These are phyloP conservation scores for Amaurobius ferox DNA, from an alignment of 2,888 invertebrate species.

Conservation along the genomic window DNA sequence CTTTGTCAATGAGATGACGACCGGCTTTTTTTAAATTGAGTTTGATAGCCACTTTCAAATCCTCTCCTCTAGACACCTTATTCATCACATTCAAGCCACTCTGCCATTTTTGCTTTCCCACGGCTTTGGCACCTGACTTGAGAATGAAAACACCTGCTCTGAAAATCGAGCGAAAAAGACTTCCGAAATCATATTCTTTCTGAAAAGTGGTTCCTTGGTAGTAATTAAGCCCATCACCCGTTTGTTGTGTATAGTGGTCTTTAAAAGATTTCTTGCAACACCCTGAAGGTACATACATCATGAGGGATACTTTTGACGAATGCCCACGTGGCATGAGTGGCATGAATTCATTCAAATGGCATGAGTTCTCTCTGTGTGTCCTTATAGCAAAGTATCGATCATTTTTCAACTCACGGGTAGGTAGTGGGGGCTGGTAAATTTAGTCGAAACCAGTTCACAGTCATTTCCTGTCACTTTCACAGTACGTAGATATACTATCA, in stretches of 20 bases:
- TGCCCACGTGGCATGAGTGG: not conserved
- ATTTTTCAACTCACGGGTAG: too few relatives aligned
- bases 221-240: slow-evolving; percentile 19
- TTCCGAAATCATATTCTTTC: slow-evolving; percentile 29
- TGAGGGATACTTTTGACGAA: slow-evolving; percentile 9
- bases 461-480: slow-evolving; percentile 69
- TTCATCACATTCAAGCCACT: not conserved
- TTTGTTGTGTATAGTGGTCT: slow-evolving; percentile 14
- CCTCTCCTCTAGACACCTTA: not conserved
- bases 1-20: not conserved
- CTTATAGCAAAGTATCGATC: slow-evolving; percentile 28
- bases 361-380: not conserved
- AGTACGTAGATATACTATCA: too few relatives aligned
- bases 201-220: slow-evolving; percentile 30
- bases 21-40: not conserved
- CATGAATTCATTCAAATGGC: slow-evolving; percentile 31
- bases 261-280: slow-evolving; percentile 22
- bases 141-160: slow-evolving; percentile 22
- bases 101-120: not conserved
- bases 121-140: too few relatives aligned
- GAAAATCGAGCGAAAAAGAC: slow-evolving; percentile 25
- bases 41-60: not conserved
- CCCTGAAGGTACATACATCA: slow-evolving; percentile 24
- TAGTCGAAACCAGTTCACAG: too few relatives aligned
- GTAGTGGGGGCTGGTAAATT: too few relatives aligned